Base-by-base conservation (phyloP, 2,113 vertebrate genomes). In the Oncorhynchus mykiss region DNA sequence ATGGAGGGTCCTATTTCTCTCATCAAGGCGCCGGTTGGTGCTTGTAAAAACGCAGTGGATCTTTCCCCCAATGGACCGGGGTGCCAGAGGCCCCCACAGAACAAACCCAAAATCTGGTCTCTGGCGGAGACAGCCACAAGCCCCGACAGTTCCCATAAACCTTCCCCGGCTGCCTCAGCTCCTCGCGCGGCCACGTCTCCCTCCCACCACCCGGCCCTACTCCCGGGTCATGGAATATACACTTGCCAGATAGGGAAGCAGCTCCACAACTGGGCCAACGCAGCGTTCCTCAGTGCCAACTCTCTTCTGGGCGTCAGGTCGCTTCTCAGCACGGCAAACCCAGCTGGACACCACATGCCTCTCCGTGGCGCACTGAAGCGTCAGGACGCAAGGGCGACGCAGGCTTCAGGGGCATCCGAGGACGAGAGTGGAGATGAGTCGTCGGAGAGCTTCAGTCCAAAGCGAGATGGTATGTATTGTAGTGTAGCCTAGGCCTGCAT, bases 81-180 rank as follows among this genome's bases (percentile, higher is more conserved):
- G 79, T 94, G 95, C 81, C 96, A 96, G 89, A 93, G 95, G 84
- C 93, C 95, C 3, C 88, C 90, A 67, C 95, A 95, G 86, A 96
- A 87, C 89, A 99, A 99, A 89, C 98, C 98, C 84, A 99, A 99
- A 95, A 99, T 99, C 88, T 99, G 98, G 98, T 99, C 98, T 11
- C 90, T 99, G 90, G 98, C 98, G 2, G 98, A 99, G 91, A 99
- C 97, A 0, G 98, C 98, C 49, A 96, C 98, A 14, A 96, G 96
- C 79, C 98, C 98, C 0, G 98, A 99, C 70, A 95, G 92, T 85
- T 88, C 93, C 27, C 95, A 95, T 81, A 97, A 95, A 91, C 85
- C 79, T 22, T 31, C 84, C 27, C 90, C 73, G 84, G 93, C 29
- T 24, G 91, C 91, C 22, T 94, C 92, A 0, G 92, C 67, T 71